A percentile compares a stretch with the other conserved stretches of the same genome.
These are phyloP conservation scores for Diprion similis DNA, from an alignment of 1,140 invertebrate species.

Conservation along the genomic window DNA sequence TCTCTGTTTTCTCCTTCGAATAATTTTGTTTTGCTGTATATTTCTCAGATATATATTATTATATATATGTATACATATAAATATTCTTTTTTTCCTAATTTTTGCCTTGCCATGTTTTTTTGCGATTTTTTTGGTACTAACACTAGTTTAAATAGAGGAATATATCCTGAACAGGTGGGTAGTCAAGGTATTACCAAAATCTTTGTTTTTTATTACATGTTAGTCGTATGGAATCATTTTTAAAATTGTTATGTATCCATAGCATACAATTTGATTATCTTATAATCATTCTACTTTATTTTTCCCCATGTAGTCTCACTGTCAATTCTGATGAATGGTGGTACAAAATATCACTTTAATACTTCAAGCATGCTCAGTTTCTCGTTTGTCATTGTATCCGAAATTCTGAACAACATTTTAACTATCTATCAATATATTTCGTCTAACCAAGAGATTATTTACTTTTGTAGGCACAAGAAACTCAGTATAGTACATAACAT, in stretches of 20 bases:
- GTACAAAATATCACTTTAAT: not conserved
- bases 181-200: not conserved
- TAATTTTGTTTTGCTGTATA: constrained; percentile 27
- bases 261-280: not conserved
- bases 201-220: not conserved
- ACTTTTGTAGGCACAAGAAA: too few species aligned
- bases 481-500: too few species aligned
- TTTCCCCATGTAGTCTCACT: not conserved
- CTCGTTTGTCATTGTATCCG: not conserved
- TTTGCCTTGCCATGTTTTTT: constrained; percentile 50
- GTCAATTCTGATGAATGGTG: not conserved
- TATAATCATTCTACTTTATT: not conserved
- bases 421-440: too few species aligned
- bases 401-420: too few species aligned
- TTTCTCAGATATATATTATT: constrained; percentile 28
- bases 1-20: constrained; percentile 38
- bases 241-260: not conserved
- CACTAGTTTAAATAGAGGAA: constrained; percentile 38
- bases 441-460: too few species aligned
- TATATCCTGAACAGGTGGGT: constrained; percentile 50
- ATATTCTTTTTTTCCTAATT: constrained; percentile 35
- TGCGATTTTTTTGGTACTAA: constrained; percentile 52
- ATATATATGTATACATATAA: constrained; percentile 33
- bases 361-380: not conserved
- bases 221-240: not conserved